Evolutionary conservation across 2,888 invertebrate genomes (phyloP), one percentile per base, ranked within the genome.

Genomic region (Drosophila heteroneura): DNA sequence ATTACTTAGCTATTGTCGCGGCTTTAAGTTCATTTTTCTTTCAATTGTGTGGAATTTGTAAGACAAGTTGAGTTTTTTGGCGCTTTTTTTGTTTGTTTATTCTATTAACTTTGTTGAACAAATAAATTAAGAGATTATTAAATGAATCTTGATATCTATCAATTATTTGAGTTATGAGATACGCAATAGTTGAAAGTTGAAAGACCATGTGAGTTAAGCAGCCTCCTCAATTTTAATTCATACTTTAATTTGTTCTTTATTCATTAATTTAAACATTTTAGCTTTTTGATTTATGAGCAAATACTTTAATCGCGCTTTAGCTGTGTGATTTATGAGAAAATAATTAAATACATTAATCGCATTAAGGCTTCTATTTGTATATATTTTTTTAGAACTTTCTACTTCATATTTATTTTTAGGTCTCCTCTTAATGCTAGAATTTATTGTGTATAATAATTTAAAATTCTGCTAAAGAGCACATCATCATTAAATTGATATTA

Each of bases 21-120:
- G 47, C 72, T 79, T 79, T 62, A 79, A 67, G 64, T 71, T 51
- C 32, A 53, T 62, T 63, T 67, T 66, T 63, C 62, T 37, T 44
- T 76, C 62, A 62, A 73, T 73, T 77, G 53, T 51, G 6, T 5
- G 44, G 44, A 35, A 66, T 56, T 57, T 52, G 64, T n/a, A 26
- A 52, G 62, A 51, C 66, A 63, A 60, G 39, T 60, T 52, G 28
- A 35, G 22, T 44, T 54, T 26, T 35, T 26, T 30, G 30, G 12
- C 2, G 30, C 1, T 22, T 5, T 47, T 26, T 26, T 7, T 26
- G 28, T 47, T 51, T 51, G 16, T 33, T 33, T 7, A 3, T 14
- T n/a, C 9, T 26, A 10, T 49, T 7, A 16, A 33, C 19, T 28
- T 35, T 7, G 26, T 28, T 39, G 9, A 28, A n/a, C 14, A 57